Evolutionary conservation across 92 coral and sea anemone species (phyloP).

Genomic region (Epizoanthus illoricatus): DNA sequence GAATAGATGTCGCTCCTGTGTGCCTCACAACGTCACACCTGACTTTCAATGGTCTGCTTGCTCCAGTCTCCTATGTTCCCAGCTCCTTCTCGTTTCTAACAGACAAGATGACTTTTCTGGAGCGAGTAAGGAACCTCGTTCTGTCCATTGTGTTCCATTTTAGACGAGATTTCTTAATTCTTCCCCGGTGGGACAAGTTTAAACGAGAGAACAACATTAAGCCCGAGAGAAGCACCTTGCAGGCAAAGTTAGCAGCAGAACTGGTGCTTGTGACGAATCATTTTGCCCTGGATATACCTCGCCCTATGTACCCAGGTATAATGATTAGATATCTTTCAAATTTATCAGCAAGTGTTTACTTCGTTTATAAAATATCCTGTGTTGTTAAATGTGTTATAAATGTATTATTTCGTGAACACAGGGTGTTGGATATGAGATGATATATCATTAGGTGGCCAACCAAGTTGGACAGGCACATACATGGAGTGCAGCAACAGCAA

Average conservation of each 20-base stretch:
- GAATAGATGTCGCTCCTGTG: not conserved
- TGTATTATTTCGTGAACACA: too few relatives aligned
- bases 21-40: too few relatives aligned
- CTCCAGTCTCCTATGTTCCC: not conserved
- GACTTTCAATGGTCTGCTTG: not conserved
- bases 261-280: not conserved
- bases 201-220: not conserved
- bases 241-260: not conserved
- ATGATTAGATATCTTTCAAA: not conserved
- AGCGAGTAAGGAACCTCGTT: not conserved
- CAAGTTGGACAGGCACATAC: too few relatives aligned
- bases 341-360: not conserved
- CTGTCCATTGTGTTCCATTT: not conserved
- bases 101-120: slow-evolving; percentile 7
- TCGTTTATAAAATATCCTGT: too few relatives aligned
- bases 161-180: not conserved
- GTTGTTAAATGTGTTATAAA: too few relatives aligned
- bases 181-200: not conserved
- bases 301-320: slow-evolving; percentile 10
- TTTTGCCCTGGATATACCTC: not conserved
- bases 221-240: not conserved
- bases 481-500: too few relatives aligned
- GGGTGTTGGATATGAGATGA: too few relatives aligned
- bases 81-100: not conserved
- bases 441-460: too few relatives aligned